A percentile compares a stretch with the other conserved stretches of the same genome.
Evolutionary conservation across 2,797 vertebrate genomes (phyloP).

Genomic region (Mormyrus hasselquistii): DNA sequence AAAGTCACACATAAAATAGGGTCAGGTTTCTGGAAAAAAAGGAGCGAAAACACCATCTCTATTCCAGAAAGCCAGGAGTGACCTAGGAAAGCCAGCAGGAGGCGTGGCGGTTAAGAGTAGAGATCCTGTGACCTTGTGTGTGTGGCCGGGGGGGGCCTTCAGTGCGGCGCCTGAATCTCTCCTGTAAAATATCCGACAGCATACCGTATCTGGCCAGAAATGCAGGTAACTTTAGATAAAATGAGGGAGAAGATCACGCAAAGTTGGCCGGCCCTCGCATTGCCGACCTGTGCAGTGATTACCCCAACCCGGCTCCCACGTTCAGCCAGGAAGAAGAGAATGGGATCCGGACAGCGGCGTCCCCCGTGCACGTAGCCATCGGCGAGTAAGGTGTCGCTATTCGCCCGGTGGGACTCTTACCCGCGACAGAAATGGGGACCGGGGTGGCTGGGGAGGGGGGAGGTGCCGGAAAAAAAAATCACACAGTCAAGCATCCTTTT

Average conservation of each 20-base stretch:
- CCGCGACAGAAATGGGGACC: constrained; percentile 48
- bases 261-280: not conserved
- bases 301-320: constrained; percentile 31
- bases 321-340: not conserved
- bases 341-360: not conserved
- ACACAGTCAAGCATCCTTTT: constrained; percentile 59
- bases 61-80: not conserved
- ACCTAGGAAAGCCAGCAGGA: not conserved
- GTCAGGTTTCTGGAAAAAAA: not conserved
- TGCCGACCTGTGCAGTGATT: not conserved
- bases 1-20: not conserved
- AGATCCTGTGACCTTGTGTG: not conserved
- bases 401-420: constrained; percentile 55
- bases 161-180: not conserved
- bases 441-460: constrained; percentile 32
- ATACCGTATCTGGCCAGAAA: not conserved
- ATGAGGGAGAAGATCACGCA: not conserved
- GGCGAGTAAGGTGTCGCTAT: constrained; percentile 35
- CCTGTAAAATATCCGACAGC: not conserved
- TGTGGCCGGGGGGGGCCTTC: not conserved
- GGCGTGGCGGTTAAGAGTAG: not conserved
- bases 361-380: not conserved
- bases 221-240: not conserved
- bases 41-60: not conserved
- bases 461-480: constrained; percentile 28